Conservation (phyloP, 2,113 vertebrate genomes). For the Anarhynchus alexandrinus region DNA sequence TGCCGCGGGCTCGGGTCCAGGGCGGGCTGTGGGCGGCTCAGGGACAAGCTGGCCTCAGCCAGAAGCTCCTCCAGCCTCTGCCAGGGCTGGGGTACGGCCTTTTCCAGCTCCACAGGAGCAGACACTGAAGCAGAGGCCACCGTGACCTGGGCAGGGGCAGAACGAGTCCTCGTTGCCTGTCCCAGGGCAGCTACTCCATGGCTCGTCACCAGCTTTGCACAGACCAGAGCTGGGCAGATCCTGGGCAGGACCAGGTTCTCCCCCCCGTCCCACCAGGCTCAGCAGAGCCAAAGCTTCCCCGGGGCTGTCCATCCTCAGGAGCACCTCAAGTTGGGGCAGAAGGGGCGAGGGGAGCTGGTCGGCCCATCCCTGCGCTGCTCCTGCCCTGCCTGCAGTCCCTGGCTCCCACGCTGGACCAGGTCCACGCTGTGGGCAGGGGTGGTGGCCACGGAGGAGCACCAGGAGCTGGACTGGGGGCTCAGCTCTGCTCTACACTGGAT, state of each 20-base stretch:
- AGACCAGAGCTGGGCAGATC: not conserved
- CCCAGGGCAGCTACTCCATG: not conserved
- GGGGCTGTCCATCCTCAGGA: not conserved
- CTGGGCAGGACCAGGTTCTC: not conserved
- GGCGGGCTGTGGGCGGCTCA: not conserved
- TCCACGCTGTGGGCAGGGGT: too few species aligned
- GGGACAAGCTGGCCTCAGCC: not conserved
- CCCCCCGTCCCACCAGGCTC: not conserved
- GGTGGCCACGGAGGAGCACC: not conserved
- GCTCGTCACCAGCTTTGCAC: not conserved
- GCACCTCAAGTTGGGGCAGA: rapidly evolving
- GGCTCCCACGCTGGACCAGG: not conserved
- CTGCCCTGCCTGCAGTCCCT: not conserved
- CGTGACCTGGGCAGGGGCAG: too few species aligned
- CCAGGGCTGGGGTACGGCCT: not conserved
- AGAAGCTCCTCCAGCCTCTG: not conserved
- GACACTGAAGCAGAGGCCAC: not conserved
- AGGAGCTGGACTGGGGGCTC: not conserved
- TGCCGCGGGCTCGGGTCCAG: not conserved
- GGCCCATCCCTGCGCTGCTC: not conserved
- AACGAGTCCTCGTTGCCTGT: not conserved
- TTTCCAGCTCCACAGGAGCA: not conserved
- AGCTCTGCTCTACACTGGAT: not conserved
- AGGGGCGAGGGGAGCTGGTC: not conserved
- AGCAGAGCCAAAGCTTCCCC: not conserved